Percentiles rank a stretch among this genome's conserved stretches.
Conservation (phyloP, 2,113 vertebrate species). For the Columbina picui region DNA sequence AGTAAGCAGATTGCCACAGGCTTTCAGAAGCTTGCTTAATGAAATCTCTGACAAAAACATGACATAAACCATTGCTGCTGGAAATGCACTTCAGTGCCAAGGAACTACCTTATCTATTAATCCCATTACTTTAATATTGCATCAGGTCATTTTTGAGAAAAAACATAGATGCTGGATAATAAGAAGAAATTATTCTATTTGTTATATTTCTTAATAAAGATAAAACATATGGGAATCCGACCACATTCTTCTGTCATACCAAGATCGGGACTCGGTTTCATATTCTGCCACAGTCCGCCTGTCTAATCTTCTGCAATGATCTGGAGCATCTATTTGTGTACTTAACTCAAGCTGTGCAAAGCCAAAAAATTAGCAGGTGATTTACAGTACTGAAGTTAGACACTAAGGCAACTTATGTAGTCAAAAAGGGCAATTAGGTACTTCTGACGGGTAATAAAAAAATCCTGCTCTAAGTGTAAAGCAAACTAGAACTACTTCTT, state of each 20-base stretch:
- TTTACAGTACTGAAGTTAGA: slow-evolving; percentile 16
- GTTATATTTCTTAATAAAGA: background rate
- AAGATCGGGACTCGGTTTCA: accelerated
- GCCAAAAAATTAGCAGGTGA: slow-evolving; percentile 40
- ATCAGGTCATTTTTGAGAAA: background rate
- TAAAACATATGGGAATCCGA: background rate
- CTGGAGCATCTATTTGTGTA: background rate
- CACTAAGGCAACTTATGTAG: background rate
- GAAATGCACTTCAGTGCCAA: background rate
- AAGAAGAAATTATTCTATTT: background rate
- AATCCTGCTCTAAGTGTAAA: background rate
- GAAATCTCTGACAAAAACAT: slow-evolving; percentile 44
- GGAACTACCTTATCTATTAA: background rate
- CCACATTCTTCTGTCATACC: background rate
- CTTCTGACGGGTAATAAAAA: slow-evolving; percentile 7
- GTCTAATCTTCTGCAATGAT: background rate
- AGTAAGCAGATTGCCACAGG: slow-evolving; percentile 53
- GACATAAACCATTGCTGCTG: slow-evolving; percentile 25
- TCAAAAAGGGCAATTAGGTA: background rate
- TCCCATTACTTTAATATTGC: background rate
- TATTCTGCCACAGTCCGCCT: background rate
- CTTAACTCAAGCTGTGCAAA: background rate
- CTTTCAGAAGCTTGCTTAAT: slow-evolving; percentile 42
- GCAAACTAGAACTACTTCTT: background rate
- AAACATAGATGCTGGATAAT: background rate